Conservation (phyloP, 2,797 vertebrate species). For the Cossypha heuglini region DNA sequence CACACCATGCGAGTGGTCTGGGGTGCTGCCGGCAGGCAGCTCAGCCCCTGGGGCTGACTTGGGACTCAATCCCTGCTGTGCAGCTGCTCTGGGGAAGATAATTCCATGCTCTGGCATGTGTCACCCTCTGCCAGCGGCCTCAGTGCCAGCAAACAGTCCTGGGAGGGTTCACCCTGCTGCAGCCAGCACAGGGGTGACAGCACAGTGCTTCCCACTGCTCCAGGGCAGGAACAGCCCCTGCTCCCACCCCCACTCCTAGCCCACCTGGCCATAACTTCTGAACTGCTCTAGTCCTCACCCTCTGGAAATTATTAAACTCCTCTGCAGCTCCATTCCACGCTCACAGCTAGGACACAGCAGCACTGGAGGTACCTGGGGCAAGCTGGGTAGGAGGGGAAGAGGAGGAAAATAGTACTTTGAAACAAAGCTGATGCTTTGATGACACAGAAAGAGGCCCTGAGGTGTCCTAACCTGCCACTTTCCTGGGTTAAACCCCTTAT, state of each 20-base stretch:
- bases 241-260: neutral
- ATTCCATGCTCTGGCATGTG: neutral
- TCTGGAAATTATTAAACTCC: neutral
- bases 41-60: neutral
- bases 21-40: neutral
- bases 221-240: neutral
- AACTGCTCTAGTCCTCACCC: neutral
- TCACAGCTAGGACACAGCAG: neutral
- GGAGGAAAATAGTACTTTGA: neutral
- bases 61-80: neutral
- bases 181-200: neutral
- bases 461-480: neutral
- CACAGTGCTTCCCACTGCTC: neutral
- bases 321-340: neutral
- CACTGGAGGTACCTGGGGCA: neutral
- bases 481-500: neutral
- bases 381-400: neutral
- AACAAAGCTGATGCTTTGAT: accelerated
- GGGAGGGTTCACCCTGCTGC: neutral
- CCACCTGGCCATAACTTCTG: neutral
- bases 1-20: neutral
- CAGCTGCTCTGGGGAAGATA: neutral
- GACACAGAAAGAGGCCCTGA: neutral
- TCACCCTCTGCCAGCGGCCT: neutral
- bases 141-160: neutral